These are phyloP conservation scores for Protobothrops mucrosquamatus DNA, from an alignment of 2,113 vertebrate species.

Conservation along the genomic window DNA sequence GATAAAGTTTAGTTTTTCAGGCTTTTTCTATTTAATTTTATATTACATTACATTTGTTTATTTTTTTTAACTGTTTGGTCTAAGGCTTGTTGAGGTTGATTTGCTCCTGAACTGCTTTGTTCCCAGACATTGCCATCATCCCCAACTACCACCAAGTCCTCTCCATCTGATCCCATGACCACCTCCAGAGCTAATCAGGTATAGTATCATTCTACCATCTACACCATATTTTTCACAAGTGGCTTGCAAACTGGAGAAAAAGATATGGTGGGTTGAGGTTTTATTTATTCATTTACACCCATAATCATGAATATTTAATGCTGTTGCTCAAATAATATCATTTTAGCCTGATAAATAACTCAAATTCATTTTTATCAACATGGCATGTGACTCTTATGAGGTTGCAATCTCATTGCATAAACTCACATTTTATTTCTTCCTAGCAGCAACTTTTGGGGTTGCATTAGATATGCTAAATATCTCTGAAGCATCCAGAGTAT, in stretches of 20 bases:
- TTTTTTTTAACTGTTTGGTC: slow-evolving; percentile 77
- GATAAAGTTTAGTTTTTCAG: slow-evolving; percentile 66
- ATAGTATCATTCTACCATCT: slow-evolving; percentile 88
- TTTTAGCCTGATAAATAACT: slow-evolving; percentile 53
- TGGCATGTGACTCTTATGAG: not conserved
- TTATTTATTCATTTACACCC: slow-evolving; percentile 78
- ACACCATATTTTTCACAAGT: slow-evolving; percentile 81
- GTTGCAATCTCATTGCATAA: not conserved
- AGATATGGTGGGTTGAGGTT: slow-evolving; percentile 81
- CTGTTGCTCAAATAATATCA: slow-evolving; percentile 38
- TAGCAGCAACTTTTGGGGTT: not conserved
- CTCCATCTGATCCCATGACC: slow-evolving; percentile 90
- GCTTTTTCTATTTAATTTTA: slow-evolving; percentile 74
- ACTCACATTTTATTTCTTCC: not conserved
- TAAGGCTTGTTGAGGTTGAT: slow-evolving; percentile 85
- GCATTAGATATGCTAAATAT: not conserved
- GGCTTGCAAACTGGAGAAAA: slow-evolving; percentile 76
- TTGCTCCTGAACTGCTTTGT: slow-evolving; percentile 91
- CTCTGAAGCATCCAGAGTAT: not conserved
- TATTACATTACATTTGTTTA: slow-evolving; percentile 77
- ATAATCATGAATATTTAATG: slow-evolving; percentile 67
- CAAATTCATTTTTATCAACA: slow-evolving; percentile 42
- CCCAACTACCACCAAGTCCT: slow-evolving; percentile 91
- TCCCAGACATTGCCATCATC: slow-evolving; percentile 92
- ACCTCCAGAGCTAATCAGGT: slow-evolving; percentile 90